These are phyloP conservation scores for Vanessa atalanta DNA, from an alignment of 1,140 invertebrate species.

Conservation along the genomic window DNA sequence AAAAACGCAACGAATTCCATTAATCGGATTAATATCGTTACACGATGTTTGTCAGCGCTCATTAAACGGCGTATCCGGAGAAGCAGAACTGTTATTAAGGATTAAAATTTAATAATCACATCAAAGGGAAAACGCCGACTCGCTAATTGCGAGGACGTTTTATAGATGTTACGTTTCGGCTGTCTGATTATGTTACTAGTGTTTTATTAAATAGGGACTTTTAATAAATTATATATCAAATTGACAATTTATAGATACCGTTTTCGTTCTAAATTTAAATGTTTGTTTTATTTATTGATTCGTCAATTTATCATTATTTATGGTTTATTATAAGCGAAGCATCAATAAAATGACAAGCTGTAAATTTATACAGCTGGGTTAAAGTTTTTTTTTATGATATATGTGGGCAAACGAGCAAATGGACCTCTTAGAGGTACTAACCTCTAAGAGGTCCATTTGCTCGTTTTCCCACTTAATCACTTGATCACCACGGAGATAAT, in stretches of 20 bases:
- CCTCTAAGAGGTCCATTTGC: no score
- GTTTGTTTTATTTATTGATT: no score
- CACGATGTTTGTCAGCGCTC: slow-evolving; percentile 15
- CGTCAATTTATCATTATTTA: no score
- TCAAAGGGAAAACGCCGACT: slow-evolving; percentile 35
- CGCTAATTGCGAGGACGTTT: slow-evolving; percentile 34
- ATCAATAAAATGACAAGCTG: no score
- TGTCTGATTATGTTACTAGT: neutral
- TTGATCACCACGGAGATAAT: no score
- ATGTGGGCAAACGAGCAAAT: no score
- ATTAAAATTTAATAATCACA: slow-evolving; percentile 46
- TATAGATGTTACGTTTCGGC: slow-evolving; percentile 4
- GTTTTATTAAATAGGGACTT: neutral
- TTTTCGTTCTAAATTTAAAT: neutral
- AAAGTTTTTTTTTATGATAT: no score
- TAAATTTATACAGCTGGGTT: no score
- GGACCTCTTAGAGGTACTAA: no score
- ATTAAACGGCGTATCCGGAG: slow-evolving; percentile 25
- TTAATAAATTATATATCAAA: neutral
- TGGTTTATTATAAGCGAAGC: no score
- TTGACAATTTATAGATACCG: neutral
- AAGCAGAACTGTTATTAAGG: slow-evolving; percentile 31
- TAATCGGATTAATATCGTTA: slow-evolving; percentile 5
- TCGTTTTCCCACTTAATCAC: no score
- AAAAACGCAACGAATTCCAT: neutral